Percentiles rank a stretch among this genome's conserved stretches.
These are phyloP conservation scores for Oophaga pumilio DNA, from an alignment of 2,113 vertebrate genomes.

Conservation along the genomic window DNA sequence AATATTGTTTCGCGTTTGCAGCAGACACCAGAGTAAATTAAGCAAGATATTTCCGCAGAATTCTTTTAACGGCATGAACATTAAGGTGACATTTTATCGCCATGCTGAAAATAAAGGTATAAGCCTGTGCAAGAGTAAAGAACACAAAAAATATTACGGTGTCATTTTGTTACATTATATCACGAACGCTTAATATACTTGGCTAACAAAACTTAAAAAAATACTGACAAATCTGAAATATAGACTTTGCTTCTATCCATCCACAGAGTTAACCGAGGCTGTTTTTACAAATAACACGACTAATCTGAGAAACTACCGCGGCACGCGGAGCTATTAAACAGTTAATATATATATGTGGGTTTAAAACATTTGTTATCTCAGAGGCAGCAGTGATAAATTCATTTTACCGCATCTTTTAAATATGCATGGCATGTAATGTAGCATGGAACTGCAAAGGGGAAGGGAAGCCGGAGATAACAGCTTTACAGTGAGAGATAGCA, in stretches of 20 bases:
- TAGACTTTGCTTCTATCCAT: conserved; percentile 10
- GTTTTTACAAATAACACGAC: not conserved
- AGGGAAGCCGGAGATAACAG: conserved; percentile 56
- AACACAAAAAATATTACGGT: conserved; percentile 8
- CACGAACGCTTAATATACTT: not conserved
- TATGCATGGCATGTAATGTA: conserved; percentile 60
- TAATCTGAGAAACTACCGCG: not conserved
- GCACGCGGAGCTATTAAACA: conserved; percentile 37
- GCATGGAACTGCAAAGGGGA: conserved; percentile 58
- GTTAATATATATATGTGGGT: conserved; percentile 54
- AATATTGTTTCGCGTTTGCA: not conserved
- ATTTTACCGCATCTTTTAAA: conserved; percentile 59
- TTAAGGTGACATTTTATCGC: conserved; percentile 19
- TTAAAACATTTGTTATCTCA: conserved; percentile 56
- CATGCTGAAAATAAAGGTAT: conserved; percentile 14
- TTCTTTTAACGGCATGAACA: not conserved
- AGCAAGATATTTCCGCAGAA: not conserved
- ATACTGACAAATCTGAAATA: not conserved
- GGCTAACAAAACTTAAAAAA: not conserved
- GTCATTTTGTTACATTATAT: conserved; percentile 4
- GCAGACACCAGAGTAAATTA: conserved; percentile 15
- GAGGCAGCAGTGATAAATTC: conserved; percentile 57
- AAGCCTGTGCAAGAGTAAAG: not conserved
- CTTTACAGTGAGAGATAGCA: conserved; percentile 57
- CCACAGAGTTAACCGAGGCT: not conserved